Conservation (phyloP, 2,888 invertebrate genomes). For the Pachycephus smyrnensis region DNA sequence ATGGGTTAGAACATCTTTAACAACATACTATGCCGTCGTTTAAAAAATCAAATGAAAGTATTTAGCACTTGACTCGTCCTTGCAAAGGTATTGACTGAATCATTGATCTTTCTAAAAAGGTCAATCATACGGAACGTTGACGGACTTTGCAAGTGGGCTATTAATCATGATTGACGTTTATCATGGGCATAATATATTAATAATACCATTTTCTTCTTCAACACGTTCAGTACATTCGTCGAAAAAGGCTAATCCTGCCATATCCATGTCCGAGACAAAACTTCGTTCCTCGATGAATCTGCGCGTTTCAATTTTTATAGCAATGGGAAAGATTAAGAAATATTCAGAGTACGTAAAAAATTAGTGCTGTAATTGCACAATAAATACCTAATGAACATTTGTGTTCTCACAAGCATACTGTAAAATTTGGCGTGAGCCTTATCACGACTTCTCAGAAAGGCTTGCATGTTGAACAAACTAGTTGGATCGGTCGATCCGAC, state of each 20-base stretch:
- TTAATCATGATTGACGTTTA: neutral
- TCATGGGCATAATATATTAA: slow-evolving; percentile 3
- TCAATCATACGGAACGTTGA: neutral
- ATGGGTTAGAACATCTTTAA: neutral
- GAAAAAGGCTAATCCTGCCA: slow-evolving; percentile 92
- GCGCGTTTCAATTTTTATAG: slow-evolving; percentile 6
- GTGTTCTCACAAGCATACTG: slow-evolving; percentile 89
- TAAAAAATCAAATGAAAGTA: neutral
- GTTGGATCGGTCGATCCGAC: slow-evolving; percentile 95
- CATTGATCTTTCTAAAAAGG: neutral
- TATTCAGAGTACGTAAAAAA: slow-evolving; percentile 4
- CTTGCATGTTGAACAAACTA: slow-evolving; percentile 93
- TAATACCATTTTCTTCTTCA: slow-evolving; percentile 62
- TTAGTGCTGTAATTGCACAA: slow-evolving; percentile 1
- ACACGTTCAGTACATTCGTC: slow-evolving; percentile 95
- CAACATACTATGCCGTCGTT: neutral
- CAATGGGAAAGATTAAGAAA: slow-evolving; percentile 11
- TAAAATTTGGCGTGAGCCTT: slow-evolving; percentile 92
- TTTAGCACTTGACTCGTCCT: neutral
- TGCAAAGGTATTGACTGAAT: neutral
- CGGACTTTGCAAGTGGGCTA: neutral
- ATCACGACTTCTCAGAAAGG: slow-evolving; percentile 89
- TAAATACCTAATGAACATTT: slow-evolving; percentile 85
- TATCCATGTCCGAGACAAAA: slow-evolving; percentile 97
- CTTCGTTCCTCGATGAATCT: slow-evolving; percentile 98